Evolutionary conservation across 2,113 vertebrate genomes (phyloP).

Genomic region (Phyllostomus discolor): DNA sequence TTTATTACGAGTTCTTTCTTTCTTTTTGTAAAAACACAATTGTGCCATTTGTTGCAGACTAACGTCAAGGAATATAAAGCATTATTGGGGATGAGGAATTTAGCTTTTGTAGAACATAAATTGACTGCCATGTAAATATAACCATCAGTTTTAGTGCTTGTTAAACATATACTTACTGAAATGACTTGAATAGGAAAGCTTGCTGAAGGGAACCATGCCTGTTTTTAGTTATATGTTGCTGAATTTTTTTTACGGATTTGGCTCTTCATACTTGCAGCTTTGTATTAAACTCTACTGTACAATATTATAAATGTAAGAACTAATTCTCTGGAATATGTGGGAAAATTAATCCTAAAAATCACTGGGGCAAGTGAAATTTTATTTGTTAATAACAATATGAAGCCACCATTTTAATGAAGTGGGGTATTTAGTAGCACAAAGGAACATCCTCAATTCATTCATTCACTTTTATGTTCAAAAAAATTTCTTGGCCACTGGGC

Average conservation of each 20-base stretch:
- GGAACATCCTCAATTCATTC: background rate
- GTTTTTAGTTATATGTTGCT: constrained; percentile 54
- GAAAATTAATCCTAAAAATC: constrained; percentile 50
- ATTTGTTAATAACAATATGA: constrained; percentile 48
- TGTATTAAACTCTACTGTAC: constrained; percentile 29
- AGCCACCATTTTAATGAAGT: background rate
- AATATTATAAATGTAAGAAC: constrained; percentile 63
- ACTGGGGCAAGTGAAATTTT: constrained; percentile 56
- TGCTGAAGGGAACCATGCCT: constrained; percentile 69
- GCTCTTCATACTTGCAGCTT: constrained; percentile 67
- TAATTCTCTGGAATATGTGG: constrained; percentile 31
- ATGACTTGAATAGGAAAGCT: constrained; percentile 77
- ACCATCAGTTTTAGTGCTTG: constrained; percentile 80
- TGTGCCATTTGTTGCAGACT: constrained; percentile 80
- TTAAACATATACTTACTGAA: constrained; percentile 83
- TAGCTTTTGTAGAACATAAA: constrained; percentile 80
- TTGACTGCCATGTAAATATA: constrained; percentile 82
- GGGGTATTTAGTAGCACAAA: background rate
- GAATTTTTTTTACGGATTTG: constrained; percentile 51
- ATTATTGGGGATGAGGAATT: constrained; percentile 77
- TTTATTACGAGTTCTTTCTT: constrained; percentile 76
- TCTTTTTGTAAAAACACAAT: constrained; percentile 72
- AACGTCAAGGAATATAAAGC: constrained; percentile 78
- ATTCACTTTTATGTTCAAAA: background rate
- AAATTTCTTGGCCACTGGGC: background rate